A percentile compares a stretch with the other conserved stretches of the same genome.
phyloP scores from a whole-genome alignment of 2,888 invertebrate species.

The Metacarcinus magister region DNA sequence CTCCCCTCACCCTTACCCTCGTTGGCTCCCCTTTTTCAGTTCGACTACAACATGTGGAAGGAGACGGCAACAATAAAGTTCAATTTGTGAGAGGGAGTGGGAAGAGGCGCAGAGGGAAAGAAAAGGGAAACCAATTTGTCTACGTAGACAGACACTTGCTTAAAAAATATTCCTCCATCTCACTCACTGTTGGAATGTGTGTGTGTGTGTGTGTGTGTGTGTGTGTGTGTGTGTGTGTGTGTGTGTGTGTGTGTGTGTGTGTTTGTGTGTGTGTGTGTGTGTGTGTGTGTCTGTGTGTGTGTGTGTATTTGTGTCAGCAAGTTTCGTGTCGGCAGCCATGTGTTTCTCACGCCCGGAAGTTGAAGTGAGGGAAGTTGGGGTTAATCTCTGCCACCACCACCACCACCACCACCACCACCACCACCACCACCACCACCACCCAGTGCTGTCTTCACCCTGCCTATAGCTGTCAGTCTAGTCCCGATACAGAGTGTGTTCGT shows the following conservation, averaged over 20 bases:
- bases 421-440: slow-evolving; percentile 22
- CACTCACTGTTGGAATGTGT: not conserved
- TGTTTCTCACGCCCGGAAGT: not conserved
- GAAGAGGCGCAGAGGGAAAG: not conserved
- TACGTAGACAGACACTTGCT: too few relatives aligned
- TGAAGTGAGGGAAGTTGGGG: not conserved
- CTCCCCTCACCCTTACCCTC: not conserved
- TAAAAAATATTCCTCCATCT: too few relatives aligned
- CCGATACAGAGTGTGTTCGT: not conserved
- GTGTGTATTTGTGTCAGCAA: slow-evolving; percentile 50
- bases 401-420: not conserved
- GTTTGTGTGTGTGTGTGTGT: too few relatives aligned
- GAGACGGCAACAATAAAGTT: not conserved
- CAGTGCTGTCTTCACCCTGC: not conserved
- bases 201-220: slow-evolving; percentile 34
- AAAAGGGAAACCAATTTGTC: not conserved
- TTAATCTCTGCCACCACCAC: not conserved
- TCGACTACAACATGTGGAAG: not conserved
- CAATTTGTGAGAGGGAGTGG: not conserved
- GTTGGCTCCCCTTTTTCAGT: not conserved
- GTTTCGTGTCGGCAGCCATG: not conserved
- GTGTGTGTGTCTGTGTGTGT: not conserved
- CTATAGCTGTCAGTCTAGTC: not conserved
- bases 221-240: not conserved
- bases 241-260: too few relatives aligned